Base-by-base conservation (phyloP, 2,888 invertebrate genomes). In the Exocentrus adspersus region DNA sequence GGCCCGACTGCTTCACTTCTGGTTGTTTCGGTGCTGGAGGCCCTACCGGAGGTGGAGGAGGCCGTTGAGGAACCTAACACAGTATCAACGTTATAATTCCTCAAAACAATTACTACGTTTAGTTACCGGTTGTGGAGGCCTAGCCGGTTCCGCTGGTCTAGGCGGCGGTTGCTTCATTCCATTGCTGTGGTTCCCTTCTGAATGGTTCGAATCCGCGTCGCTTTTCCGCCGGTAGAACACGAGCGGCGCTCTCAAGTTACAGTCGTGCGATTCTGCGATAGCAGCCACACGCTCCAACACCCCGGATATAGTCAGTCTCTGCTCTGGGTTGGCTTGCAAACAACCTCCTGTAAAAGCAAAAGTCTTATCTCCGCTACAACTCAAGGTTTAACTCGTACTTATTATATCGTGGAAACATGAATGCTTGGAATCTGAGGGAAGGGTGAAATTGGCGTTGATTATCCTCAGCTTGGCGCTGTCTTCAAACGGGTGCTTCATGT, bases 381-480 rank as follows among this genome's bases (percentile, higher is more conserved):
- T 9, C 3, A 45, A 43, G 28, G 41, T n/a, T n/a, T n/a, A 24
- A 51, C 74, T 86, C 89, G 89, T 84, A 93, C 95, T 89, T 77
- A 97, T 95, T 60, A 95, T 88, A 74, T 95, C 93, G 81, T 97
- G 92, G 80, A 97, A 94, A 80, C 94, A 92, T 70, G 89, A 87
- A 78, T 90, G 93, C 75, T 90, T 89, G 57, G 90, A 89, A 82
- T 97, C 95, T 19, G 91, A 88, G 67, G 93, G 95, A 62, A 95
- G 86, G 67, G 89, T 89, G 82, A 93, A 99, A 80, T 98, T 98
- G 70, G 94, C 98, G 85, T 99, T 99, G 61, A 98, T 87, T 74
- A 99, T 98, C 48, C 97, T 90, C 74, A 99, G 84, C 82, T 99
- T 99, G 58, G 97, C 90, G 51, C 92, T 91, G 84, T 99, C 99